Conservation (phyloP, 2,113 vertebrate species). For the Embiotoca jacksoni region DNA sequence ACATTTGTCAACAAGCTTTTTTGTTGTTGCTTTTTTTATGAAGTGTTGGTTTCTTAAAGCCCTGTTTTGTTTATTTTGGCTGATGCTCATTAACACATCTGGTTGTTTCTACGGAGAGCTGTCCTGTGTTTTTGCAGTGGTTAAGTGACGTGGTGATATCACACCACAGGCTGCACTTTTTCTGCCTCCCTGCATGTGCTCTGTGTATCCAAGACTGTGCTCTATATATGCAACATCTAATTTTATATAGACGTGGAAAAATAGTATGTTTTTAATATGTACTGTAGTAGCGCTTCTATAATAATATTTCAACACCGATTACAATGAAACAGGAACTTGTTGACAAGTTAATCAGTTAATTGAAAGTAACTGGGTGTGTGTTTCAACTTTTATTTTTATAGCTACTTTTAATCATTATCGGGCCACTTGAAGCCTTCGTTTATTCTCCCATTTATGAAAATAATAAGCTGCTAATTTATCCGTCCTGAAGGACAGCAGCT, state of each 20-base stretch:
- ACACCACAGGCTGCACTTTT: constrained; percentile 41
- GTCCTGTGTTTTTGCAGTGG: constrained; percentile 52
- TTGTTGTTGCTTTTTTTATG: not conserved
- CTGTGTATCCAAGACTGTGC: constrained; percentile 8
- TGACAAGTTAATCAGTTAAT: constrained; percentile 36
- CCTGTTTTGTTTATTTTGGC: constrained; percentile 59
- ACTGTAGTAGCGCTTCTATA: not conserved
- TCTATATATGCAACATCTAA: constrained; percentile 2
- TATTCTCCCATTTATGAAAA: constrained; percentile 64
- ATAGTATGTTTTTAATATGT: not conserved
- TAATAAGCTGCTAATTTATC: constrained; percentile 59
- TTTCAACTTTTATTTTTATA: constrained; percentile 46
- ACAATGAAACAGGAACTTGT: constrained; percentile 6
- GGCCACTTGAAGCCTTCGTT: constrained; percentile 56
- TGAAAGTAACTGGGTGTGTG: constrained; percentile 16
- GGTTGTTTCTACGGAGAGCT: constrained; percentile 44
- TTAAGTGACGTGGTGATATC: constrained; percentile 65
- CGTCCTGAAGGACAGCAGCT: constrained; percentile 57
- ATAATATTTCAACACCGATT: not conserved
- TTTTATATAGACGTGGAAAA: not conserved
- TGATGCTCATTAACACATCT: constrained; percentile 36
- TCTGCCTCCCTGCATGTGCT: constrained; percentile 35
- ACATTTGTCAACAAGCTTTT: constrained; percentile 5
- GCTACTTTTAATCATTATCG: constrained; percentile 33
- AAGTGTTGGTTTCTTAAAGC: constrained; percentile 39